A percentile compares a stretch with the other conserved stretches of the same genome.
Conservation (phyloP, 2,888 invertebrate genomes). For the Hipparchia sbordonii region DNA sequence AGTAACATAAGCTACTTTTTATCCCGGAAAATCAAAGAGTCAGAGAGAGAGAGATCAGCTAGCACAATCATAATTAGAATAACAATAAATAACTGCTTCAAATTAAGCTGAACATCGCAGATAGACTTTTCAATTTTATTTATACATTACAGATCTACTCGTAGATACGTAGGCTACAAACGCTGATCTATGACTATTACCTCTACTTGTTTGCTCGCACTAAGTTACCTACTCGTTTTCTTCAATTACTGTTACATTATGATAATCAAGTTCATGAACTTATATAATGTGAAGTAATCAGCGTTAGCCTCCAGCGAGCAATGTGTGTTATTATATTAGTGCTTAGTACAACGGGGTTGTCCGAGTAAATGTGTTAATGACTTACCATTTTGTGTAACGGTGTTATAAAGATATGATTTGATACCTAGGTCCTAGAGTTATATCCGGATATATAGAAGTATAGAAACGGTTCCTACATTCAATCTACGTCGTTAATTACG, state of each 20-base stretch:
- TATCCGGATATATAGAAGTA: too few relatives aligned
- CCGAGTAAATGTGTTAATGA: constrained; percentile 18
- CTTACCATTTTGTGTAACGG: constrained; percentile 19
- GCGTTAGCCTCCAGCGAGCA: constrained; percentile 21
- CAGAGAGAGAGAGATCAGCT: not conserved
- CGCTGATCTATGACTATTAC: not conserved
- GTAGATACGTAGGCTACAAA: too few relatives aligned
- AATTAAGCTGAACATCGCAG: too few relatives aligned
- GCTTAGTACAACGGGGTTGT: constrained; percentile 11
- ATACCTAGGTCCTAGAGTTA: not conserved
- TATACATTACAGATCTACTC: too few relatives aligned
- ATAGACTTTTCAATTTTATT: too few relatives aligned
- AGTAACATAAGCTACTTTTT: too few relatives aligned
- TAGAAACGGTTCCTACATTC: too few relatives aligned
- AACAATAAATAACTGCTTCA: too few relatives aligned
- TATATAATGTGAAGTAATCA: constrained; percentile 29
- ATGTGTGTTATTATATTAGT: constrained; percentile 23
- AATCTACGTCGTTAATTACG: too few relatives aligned
- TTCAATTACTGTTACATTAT: constrained; percentile 24
- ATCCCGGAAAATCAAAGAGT: too few relatives aligned
- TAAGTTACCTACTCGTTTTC: constrained; percentile 4
- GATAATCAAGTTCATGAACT: constrained; percentile 27
- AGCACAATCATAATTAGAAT: too few relatives aligned
- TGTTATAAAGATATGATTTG: constrained; percentile 14
- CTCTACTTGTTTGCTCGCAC: not conserved